Evolutionary conservation across 2,888 invertebrate genomes (phyloP), one percentile per base, ranked within the genome.

Genomic region (Pristionchus maxplancki): DNA sequence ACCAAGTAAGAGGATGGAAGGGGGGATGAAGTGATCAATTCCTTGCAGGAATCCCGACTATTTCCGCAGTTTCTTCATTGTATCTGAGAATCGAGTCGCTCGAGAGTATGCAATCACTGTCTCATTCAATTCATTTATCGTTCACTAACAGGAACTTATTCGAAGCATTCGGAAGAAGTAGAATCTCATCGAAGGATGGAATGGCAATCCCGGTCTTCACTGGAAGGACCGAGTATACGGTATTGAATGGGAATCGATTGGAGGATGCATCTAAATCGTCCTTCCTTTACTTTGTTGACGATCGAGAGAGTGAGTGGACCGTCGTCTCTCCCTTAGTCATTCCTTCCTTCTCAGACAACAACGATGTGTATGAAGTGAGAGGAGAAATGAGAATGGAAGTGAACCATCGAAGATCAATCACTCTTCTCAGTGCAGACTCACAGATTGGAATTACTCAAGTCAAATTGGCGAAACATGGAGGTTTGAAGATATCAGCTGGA

Each of bases 381-480:
- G 58, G 58, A 37, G 84, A 84, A 34, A 40, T 58, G 53, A n/a
- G 17, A 28, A 62, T 84, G 34, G 28, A 53, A 40, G 44, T 44
- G 20, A 37, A 48, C 20, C n/a, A 50, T 28, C 28, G 82, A 53
- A 83, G 31, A 64, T 50, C 64, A 28, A 28, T 85, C n/a, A 85
- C 85, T 44, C 17, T 85, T 44, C 85, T 85, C 40, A 64, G 62
- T 37, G 24, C 40, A 24, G 37, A 62, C 0, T n/a, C 64, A 62
- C 85, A 85, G 28, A 85, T 85, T 85, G 85, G 85, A 85, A 40
- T 85, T n/a, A 85, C 85, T 28, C 1, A 85, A 85, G 85, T 85
- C 6, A 40, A 28, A 85, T 50, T 85, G 64, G 85, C 44, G 20
- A 85, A 64, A 44, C 85, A 85, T 31, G 85, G 85, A 62, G 85